Conservation (phyloP, 1,140 invertebrate species). For the Eciton burchellii region DNA sequence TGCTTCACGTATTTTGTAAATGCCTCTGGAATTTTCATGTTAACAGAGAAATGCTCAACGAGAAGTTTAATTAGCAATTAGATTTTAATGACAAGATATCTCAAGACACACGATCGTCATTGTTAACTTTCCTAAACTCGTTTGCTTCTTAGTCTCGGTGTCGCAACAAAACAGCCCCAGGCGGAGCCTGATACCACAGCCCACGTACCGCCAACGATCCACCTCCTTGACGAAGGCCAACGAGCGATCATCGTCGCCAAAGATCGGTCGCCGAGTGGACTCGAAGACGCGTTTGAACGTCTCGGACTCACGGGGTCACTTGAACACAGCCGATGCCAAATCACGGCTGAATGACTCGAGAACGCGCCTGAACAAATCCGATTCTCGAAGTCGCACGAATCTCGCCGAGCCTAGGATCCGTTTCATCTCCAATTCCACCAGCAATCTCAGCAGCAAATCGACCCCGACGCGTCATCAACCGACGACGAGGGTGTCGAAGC, state of each 20-base stretch:
- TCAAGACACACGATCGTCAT: background rate
- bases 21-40: too few relatives aligned
- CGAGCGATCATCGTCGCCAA: conserved; percentile 75
- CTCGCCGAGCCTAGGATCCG: conserved; percentile 29
- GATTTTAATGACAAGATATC: background rate
- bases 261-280: conserved; percentile 70
- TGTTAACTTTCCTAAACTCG: conserved; percentile 12
- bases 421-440: conserved; percentile 50
- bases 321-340: conserved; percentile 37
- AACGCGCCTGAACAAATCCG: conserved; percentile 52
- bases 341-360: conserved; percentile 55
- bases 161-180: conserved; percentile 83
- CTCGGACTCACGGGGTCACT: conserved; percentile 40
- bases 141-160: conserved; percentile 76
- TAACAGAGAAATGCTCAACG: too few relatives aligned
- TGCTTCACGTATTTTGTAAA: background rate
- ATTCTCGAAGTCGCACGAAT: conserved; percentile 53
- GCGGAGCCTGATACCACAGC: conserved; percentile 81
- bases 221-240: conserved; percentile 77
- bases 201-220: conserved; percentile 77
- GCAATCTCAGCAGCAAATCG: conserved; percentile 64
- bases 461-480: conserved; percentile 63
- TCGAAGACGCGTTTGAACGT: conserved; percentile 64
- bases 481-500: conserved; percentile 51
- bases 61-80: background rate